Evolutionary conservation across 2,797 vertebrate genomes (phyloP), one percentile per base, ranked within the genome.

Genomic region (Crocidura indochinensis): DNA sequence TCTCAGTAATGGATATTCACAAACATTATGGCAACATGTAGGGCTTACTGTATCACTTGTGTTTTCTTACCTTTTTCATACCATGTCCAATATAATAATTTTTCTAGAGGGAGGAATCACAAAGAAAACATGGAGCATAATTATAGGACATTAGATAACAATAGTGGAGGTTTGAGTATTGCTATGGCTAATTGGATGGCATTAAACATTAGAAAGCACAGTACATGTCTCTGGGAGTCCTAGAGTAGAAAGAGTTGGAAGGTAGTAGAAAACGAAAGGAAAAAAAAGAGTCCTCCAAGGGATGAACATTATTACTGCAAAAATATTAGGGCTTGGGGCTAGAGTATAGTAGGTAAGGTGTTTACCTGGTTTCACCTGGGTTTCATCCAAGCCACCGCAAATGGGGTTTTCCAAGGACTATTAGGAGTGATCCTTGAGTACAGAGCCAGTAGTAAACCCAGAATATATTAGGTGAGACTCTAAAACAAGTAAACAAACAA

Each of bases 151-250:
- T 71, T 53, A 80, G 38, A 76, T 53, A 49, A 56, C 60, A 6
- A 38, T 12, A 51, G 60, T n/a, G 47, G 20, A 8, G 10, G 10
- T 31, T 91, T 80, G 82, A 64, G 76, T 72, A 80, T 29, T 84
- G 27, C 24, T 91, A 24, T 24, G 76, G 31, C 19, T 88, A 62
- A 87, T 81, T 78, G 53, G 31, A 24, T 53, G 49, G 69, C n/a
- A 92, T n/a, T 27, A 79, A 51, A 74, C 78, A 44, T 0, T 24
- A 86, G 27, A 64, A 88, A 91, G 17, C 17, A 38, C 15, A 27
- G 27, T 29, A 8, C 60, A 49, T 62, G 19, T 1, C 27, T 64
- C 69, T 29, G 11, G 49, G 51, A 87, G 10, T 19, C 31, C 26
- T 29, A 6, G 9, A 31, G 1, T 51, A 56, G 44, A 71, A 1